Percentiles rank a stretch among this genome's conserved stretches.
phyloP scores from a whole-genome alignment of 2,888 invertebrate species.

The Orgyia antiqua region DNA sequence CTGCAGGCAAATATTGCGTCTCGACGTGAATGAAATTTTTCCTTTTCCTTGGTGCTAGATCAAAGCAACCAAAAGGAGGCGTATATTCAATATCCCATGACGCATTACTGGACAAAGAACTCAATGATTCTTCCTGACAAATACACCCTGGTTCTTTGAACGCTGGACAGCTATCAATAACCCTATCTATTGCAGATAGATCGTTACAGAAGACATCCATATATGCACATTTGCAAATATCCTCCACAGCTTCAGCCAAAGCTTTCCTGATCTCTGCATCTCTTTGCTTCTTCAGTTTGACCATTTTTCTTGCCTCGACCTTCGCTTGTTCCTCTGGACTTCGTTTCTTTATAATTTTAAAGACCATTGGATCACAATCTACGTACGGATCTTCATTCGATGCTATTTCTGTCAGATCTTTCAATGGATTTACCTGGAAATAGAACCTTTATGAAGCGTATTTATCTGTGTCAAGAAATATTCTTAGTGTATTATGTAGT shows the following conservation, averaged over 20 bases:
- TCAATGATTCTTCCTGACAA: constrained; percentile 58
- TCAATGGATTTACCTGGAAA: constrained; percentile 79
- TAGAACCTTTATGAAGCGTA: no score
- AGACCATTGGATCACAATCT: constrained; percentile 82
- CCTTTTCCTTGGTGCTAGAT: constrained; percentile 71
- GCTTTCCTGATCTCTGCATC: constrained; percentile 71
- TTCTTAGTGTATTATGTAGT: no score
- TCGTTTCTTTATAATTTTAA: constrained; percentile 81
- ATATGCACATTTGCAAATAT: constrained; percentile 72
- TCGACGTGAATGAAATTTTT: constrained; percentile 75
- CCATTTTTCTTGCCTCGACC: constrained; percentile 72
- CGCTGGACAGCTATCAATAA: constrained; percentile 64
- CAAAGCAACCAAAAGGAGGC: constrained; percentile 83
- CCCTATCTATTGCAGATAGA: constrained; percentile 59
- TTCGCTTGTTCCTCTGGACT: constrained; percentile 74
- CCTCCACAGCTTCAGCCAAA: constrained; percentile 62
- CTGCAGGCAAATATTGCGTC: constrained; percentile 79
- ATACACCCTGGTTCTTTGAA: constrained; percentile 66
- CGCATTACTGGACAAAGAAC: constrained; percentile 75
- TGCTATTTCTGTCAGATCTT: constrained; percentile 76
- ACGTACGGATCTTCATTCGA: constrained; percentile 82
- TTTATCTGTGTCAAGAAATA: no score
- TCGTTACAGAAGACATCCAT: constrained; percentile 73
- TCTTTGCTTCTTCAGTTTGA: constrained; percentile 73
- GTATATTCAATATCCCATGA: constrained; percentile 85